A percentile compares a stretch with the other conserved stretches of the same genome.
phyloP scores from a whole-genome alignment of 1,140 invertebrate genomes.

The Vollenhovia emeryi region DNA sequence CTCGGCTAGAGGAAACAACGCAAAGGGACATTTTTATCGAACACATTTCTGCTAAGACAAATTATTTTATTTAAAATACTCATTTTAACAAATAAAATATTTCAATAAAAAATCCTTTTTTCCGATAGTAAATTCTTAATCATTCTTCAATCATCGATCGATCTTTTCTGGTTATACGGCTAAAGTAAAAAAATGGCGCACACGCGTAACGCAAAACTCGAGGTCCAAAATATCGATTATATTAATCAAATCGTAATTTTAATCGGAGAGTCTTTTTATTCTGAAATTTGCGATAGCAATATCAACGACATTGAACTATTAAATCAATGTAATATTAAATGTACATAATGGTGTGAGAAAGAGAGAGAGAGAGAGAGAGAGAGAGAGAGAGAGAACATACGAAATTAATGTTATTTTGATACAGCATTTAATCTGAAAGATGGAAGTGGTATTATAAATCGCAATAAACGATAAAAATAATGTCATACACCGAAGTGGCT shows the following conservation, averaged over 20 bases:
- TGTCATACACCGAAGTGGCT: background rate
- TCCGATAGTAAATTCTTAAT: background rate
- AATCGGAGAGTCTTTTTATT: background rate
- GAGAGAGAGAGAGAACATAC: no score
- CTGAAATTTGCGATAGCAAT: background rate
- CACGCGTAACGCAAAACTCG: background rate
- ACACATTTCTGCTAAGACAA: background rate
- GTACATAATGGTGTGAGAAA: background rate
- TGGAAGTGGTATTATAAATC: background rate
- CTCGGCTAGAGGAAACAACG: background rate
- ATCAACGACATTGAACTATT: background rate
- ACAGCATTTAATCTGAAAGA: background rate
- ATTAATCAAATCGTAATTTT: background rate
- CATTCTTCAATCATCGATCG: background rate
- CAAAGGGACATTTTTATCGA: background rate
- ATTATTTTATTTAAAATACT: background rate
- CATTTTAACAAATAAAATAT: background rate
- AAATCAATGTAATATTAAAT: background rate
- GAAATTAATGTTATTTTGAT: no score
- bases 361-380: no score
- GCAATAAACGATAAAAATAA: background rate
- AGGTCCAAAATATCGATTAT: conserved; percentile 50
- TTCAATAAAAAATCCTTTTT: background rate
- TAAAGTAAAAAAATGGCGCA: background rate
- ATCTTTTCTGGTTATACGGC: background rate